Evolutionary conservation across 1,140 invertebrate species (phyloP).

Genomic region (Drosophila bipectinata): DNA sequence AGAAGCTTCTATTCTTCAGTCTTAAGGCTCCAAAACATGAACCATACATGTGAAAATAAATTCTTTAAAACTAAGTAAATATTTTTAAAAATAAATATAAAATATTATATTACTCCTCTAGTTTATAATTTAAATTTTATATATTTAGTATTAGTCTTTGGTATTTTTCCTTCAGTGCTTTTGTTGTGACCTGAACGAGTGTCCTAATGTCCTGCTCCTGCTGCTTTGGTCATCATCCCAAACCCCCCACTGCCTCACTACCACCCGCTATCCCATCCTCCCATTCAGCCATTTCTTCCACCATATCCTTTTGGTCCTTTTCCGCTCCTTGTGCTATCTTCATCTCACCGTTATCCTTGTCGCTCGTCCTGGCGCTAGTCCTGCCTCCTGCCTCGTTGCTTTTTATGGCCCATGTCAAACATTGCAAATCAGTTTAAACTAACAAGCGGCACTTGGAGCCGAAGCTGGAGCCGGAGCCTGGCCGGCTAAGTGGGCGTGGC

Average conservation of each 20-base stretch:
- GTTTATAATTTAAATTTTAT: neutral
- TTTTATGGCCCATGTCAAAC: slow-evolving; percentile 81
- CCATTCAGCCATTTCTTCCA: neutral
- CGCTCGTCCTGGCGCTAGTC: slow-evolving; percentile 5
- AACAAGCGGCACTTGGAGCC: slow-evolving; percentile 52
- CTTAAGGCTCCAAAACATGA: no score
- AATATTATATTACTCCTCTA: no score
- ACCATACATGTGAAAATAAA: no score
- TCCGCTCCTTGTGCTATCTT: slow-evolving; percentile 42
- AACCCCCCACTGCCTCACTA: no score
- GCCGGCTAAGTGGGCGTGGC: slow-evolving; percentile 32
- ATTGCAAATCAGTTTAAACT: slow-evolving; percentile 82
- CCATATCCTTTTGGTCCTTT: slow-evolving; percentile 1
- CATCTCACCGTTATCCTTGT: slow-evolving; percentile 54
- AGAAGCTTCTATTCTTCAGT: no score
- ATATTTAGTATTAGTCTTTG: neutral
- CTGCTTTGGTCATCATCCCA: neutral
- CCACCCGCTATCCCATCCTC: no score
- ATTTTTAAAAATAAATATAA: no score
- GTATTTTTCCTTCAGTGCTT: slow-evolving; percentile 14
- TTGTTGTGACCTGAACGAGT: slow-evolving; percentile 45
- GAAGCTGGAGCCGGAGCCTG: neutral
- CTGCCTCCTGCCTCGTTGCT: slow-evolving; percentile 60
- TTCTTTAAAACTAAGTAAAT: no score
- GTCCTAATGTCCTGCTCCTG: slow-evolving; percentile 30